These are phyloP conservation scores for Archocentrus centrarchus DNA, from an alignment of 2,113 vertebrate genomes.

Conservation along the genomic window DNA sequence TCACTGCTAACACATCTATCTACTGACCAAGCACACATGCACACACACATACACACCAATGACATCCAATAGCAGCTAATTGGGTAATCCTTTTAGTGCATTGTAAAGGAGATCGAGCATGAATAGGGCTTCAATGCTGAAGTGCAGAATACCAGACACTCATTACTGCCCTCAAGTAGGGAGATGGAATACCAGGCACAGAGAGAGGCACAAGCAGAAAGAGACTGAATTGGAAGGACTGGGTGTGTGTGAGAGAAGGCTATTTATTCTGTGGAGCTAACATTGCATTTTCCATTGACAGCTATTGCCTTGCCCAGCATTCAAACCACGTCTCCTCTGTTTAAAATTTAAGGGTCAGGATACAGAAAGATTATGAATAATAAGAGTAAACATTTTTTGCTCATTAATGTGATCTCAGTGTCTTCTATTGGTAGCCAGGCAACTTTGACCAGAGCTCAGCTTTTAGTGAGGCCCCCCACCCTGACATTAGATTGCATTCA, in stretches of 20 bases:
- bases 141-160: conserved; percentile 75
- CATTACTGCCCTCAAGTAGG: conserved; percentile 66
- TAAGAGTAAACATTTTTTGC: conserved; percentile 25
- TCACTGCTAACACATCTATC: conserved; percentile 56
- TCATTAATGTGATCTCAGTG: conserved; percentile 39
- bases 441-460: conserved; percentile 47
- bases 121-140: conserved; percentile 69
- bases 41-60: conserved; percentile 12
- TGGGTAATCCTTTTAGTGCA: conserved; percentile 80
- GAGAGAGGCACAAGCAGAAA: conserved; percentile 37
- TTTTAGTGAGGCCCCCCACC: conserved; percentile 53
- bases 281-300: conserved; percentile 43
- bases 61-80: conserved; percentile 76
- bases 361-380: conserved; percentile 14
- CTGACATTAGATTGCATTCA: conserved; percentile 62
- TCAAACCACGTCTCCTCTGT: conserved; percentile 35
- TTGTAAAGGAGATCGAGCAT: conserved; percentile 78
- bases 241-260: conserved; percentile 15
- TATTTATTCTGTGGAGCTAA: conserved; percentile 54
- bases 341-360: conserved; percentile 3
- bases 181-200: conserved; percentile 69
- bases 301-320: conserved; percentile 24
- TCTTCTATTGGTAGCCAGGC: conserved; percentile 22
- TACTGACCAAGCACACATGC: conserved; percentile 44
- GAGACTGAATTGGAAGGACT: conserved; percentile 29